Evolutionary conservation across 2,888 invertebrate genomes (phyloP).

Genomic region (Lathronympha strigana): DNA sequence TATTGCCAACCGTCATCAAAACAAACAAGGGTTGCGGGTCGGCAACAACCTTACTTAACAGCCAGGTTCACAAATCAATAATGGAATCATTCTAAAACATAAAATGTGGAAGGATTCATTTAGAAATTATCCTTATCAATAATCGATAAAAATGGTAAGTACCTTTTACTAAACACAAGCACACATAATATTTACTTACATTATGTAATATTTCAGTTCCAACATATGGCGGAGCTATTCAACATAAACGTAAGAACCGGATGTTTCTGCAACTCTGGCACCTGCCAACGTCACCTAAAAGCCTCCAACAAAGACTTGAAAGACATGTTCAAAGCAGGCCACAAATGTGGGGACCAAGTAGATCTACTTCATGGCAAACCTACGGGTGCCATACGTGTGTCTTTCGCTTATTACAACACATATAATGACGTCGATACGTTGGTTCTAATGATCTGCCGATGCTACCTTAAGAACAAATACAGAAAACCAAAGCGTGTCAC

Average conservation of each 20-base stretch:
- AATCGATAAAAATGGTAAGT: too few species aligned
- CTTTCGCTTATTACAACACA: constrained; percentile 96
- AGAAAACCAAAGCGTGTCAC: constrained; percentile 63
- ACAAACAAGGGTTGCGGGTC: too few species aligned
- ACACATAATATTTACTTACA: constrained; percentile 16
- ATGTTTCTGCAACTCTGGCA: constrained; percentile 98
- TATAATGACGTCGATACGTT: constrained; percentile 88
- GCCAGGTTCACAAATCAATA: too few species aligned
- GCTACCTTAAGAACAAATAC: constrained; percentile 85
- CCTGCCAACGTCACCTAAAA: constrained; percentile 92
- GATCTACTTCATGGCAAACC: constrained; percentile 94
- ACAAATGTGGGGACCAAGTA: constrained; percentile 94
- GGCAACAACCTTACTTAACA: too few species aligned
- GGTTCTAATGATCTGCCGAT: constrained; percentile 89
- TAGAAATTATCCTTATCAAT: too few species aligned
- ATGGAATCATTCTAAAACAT: too few species aligned
- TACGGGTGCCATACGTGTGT: constrained; percentile 95
- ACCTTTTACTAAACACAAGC: background rate
- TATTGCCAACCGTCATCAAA: too few species aligned
- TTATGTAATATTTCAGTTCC: constrained; percentile 84
- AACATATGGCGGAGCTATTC: constrained; percentile 94
- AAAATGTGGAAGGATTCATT: too few species aligned
- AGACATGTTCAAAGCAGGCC: constrained; percentile 92
- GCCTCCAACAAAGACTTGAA: constrained; percentile 88
- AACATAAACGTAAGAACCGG: constrained; percentile 95